phyloP scores from a whole-genome alignment of 2,113 vertebrate genomes.

The Numida meleagris region DNA sequence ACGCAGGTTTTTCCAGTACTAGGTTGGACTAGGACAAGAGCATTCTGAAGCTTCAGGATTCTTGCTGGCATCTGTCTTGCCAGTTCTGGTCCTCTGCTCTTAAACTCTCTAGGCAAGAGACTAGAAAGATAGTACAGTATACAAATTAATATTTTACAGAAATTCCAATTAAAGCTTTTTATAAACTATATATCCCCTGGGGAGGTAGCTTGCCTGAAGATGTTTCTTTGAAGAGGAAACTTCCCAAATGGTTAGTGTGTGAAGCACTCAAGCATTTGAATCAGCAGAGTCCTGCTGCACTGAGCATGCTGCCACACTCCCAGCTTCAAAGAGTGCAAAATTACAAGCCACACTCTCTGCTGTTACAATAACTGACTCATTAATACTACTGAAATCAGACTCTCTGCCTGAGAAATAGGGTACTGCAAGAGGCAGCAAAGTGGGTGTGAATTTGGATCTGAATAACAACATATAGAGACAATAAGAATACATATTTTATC shows the following conservation, averaged over 20 bases:
- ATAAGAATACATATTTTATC: constrained; percentile 14
- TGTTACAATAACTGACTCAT: background rate
- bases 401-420: background rate
- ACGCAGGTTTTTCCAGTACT: background rate
- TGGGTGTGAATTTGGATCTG: background rate
- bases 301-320: background rate
- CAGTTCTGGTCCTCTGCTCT: background rate
- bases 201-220: background rate
- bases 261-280: background rate
- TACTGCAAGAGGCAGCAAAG: background rate
- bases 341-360: background rate
- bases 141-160: background rate
- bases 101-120: background rate
- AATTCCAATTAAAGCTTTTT: background rate
- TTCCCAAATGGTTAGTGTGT: background rate
- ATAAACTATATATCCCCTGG: background rate
- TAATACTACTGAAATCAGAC: background rate
- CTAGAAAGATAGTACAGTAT: background rate
- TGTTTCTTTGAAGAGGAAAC: background rate
- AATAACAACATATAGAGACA: constrained; percentile 1
- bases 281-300: background rate
- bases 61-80: background rate
- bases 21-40: background rate
- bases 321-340: background rate
- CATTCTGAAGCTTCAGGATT: background rate